Conservation (phyloP, 1,140 invertebrate genomes). For the Eumaeus atala region DNA sequence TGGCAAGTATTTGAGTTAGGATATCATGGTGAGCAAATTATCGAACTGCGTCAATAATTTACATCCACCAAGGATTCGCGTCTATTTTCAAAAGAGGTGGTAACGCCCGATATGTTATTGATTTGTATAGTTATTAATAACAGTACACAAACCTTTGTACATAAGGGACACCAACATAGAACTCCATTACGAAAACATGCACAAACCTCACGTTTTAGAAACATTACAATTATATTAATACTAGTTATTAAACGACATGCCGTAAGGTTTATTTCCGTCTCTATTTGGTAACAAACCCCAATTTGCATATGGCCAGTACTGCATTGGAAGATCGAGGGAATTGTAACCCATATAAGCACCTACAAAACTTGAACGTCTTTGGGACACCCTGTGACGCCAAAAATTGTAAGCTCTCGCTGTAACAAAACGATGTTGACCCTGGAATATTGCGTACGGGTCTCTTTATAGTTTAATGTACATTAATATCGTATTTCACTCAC, state of each 20-base stretch:
- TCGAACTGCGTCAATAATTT: no score
- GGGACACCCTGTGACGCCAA: slow-evolving; percentile 70
- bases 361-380: slow-evolving; percentile 55
- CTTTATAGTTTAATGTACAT: slow-evolving; percentile 5
- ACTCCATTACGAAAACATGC: no score
- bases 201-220: no score
- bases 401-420: slow-evolving; percentile 75
- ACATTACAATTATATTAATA: slow-evolving; percentile 7
- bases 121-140: no score
- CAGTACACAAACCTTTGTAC: no score
- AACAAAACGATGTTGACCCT: slow-evolving; percentile 62
- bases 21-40: no score
- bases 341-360: slow-evolving; percentile 74
- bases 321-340: slow-evolving; percentile 71
- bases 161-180: no score
- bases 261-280: slow-evolving; percentile 25
- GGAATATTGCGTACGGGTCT: slow-evolving; percentile 51
- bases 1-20: no score
- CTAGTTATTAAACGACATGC: slow-evolving; percentile 13
- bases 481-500: slow-evolving; percentile 55
- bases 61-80: no score
- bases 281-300: slow-evolving; percentile 70
- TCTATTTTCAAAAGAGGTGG: no score
- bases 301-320: slow-evolving; percentile 75
- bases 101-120: no score